Evolutionary conservation across 2,113 vertebrate species (phyloP).

Genomic region (Mus spicilegus): DNA sequence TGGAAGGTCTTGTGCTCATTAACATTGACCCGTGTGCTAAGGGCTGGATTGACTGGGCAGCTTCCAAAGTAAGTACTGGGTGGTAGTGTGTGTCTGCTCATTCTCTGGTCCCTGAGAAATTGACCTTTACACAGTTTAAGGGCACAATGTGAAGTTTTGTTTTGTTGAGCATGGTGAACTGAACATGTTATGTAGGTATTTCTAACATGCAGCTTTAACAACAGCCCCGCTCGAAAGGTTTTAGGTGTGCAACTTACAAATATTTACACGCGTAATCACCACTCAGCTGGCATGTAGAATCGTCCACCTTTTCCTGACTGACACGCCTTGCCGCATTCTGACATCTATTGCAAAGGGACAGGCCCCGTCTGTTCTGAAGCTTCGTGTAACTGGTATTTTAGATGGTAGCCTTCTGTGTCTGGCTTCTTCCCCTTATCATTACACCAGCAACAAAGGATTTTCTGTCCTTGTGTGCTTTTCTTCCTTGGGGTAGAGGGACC

Average conservation of each 20-base stretch:
- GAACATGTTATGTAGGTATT: not conserved
- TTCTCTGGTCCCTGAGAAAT: not conserved
- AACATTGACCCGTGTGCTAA: conserved; percentile 97
- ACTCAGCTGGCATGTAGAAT: not conserved
- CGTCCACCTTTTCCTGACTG: conserved; percentile 1
- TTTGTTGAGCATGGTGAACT: not conserved
- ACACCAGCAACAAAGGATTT: not conserved
- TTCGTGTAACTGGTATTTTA: conserved; percentile 5
- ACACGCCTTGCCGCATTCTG: conserved; percentile 7
- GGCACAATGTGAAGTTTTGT: not conserved
- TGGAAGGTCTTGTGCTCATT: conserved; percentile 96
- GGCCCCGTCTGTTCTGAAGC: conserved; percentile 34
- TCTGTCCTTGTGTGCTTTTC: not conserved
- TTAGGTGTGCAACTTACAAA: not conserved
- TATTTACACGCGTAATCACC: not conserved
- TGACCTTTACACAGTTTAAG: not conserved
- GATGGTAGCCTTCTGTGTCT: conserved; percentile 10
- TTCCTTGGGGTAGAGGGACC: not conserved
- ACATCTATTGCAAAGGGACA: not conserved
- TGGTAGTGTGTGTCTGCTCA: not conserved
- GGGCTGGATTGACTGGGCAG: conserved; percentile 98
- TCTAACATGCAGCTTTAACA: not conserved
- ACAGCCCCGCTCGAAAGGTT: not conserved
- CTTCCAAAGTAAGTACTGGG: conserved; percentile 92
- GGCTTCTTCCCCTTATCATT: not conserved